These are phyloP conservation scores for Tigriopus californicus DNA, from an alignment of 2,888 invertebrate genomes.

Conservation along the genomic window DNA sequence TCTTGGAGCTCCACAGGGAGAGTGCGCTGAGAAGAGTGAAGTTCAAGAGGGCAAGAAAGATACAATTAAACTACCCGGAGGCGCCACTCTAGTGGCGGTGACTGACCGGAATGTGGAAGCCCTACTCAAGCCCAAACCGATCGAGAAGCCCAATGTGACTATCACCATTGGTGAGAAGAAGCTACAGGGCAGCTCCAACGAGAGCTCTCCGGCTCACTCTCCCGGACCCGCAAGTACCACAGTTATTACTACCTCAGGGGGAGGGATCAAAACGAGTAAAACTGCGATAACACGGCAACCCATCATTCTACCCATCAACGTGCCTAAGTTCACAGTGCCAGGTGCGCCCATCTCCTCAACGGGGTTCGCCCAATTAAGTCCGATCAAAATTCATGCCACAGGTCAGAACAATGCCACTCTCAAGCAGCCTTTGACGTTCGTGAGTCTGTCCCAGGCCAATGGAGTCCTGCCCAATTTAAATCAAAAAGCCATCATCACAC, in stretches of 20 bases:
- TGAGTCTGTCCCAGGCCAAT: neutral
- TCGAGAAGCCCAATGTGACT: neutral
- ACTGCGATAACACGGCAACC: neutral
- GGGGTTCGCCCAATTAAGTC: neutral
- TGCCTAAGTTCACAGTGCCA: neutral
- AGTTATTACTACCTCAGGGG: neutral
- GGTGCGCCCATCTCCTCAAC: neutral
- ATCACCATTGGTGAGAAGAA: neutral
- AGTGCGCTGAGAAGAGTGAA: no score
- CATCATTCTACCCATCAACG: neutral
- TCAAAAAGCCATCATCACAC: neutral
- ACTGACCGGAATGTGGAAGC: neutral
- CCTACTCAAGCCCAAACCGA: neutral
- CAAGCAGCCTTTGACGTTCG: neutral
- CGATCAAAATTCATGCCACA: neutral
- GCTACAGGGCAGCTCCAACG: neutral
- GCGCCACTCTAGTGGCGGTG: neutral
- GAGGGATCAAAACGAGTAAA: no score
- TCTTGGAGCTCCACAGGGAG: no score
- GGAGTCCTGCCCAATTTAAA: neutral
- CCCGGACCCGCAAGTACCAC: neutral
- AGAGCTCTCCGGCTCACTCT: neutral
- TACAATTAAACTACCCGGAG: neutral
- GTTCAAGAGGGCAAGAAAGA: no score
- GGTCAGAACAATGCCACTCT: neutral